A percentile compares a stretch with the other conserved stretches of the same genome.
Evolutionary conservation across 1,140 invertebrate genomes (phyloP).

Genomic region (Drosophila rhopaloa): DNA sequence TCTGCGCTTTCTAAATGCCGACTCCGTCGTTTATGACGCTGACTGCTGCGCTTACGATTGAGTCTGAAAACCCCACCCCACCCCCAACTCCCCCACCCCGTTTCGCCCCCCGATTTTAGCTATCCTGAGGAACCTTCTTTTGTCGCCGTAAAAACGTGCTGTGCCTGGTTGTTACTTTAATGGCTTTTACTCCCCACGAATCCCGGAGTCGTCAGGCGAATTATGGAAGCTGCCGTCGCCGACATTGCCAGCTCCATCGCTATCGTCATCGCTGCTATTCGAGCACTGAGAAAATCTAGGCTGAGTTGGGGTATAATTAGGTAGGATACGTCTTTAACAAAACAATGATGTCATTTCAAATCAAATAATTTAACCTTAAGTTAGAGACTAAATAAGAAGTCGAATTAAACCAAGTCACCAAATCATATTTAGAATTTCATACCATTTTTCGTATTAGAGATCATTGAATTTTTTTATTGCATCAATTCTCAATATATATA

Average conservation of each 20-base stretch:
- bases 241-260: conserved; percentile 26
- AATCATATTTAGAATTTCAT: too few relatives aligned
- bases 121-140: conserved; percentile 52
- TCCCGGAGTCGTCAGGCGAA: conserved; percentile 71
- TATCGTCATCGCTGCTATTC: conserved; percentile 10
- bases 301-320: neutral
- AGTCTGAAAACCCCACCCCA: conserved; percentile 44
- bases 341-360: too few relatives aligned
- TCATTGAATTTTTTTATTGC: too few relatives aligned
- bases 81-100: neutral
- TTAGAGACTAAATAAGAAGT: too few relatives aligned
- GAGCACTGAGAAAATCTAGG: conserved; percentile 10
- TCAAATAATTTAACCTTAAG: too few relatives aligned
- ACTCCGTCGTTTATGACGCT: conserved; percentile 80
- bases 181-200: conserved; percentile 81
- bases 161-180: conserved; percentile 82
- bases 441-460: too few relatives aligned
- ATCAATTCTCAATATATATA: too few relatives aligned
- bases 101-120: conserved; percentile 16
- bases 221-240: conserved; percentile 74
- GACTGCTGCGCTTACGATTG: conserved; percentile 79
- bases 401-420: too few relatives aligned
- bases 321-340: neutral
- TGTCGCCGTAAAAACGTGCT: conserved; percentile 78
- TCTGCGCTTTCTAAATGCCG: conserved; percentile 81